Conservation (phyloP, 2,888 invertebrate genomes). For the Drosophila pseudotalamancana region DNA sequence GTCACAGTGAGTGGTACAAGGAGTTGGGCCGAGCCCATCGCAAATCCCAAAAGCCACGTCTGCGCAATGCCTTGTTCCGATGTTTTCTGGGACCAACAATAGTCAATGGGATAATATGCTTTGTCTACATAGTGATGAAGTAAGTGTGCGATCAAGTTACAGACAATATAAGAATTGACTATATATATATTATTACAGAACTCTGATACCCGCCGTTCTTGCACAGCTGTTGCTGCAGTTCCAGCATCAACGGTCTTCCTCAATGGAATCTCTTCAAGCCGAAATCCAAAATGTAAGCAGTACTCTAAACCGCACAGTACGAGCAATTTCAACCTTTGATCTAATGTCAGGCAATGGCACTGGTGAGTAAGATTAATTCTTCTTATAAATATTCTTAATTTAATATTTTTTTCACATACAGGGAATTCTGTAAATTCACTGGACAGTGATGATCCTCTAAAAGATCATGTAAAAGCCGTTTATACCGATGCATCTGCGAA, state of each 20-base stretch:
- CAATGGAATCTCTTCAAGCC: background rate
- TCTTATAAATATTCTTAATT: background rate
- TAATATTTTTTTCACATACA: background rate
- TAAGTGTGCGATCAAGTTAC: conserved; percentile 42
- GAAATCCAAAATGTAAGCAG: conserved; percentile 13
- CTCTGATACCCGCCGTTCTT: conserved; percentile 82
- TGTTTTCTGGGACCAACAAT: conserved; percentile 89
- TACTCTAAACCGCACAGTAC: conserved; percentile 55
- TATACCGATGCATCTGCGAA: conserved; percentile 13
- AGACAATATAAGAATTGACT: background rate
- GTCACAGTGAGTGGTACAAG: conserved; percentile 88
- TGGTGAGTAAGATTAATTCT: background rate
- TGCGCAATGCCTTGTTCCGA: conserved; percentile 87
- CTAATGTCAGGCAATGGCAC: conserved; percentile 6
- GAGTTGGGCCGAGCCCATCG: conserved; percentile 86
- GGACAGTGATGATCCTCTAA: conserved; percentile 24
- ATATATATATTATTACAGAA: conserved; percentile 61
- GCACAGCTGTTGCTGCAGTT: conserved; percentile 83
- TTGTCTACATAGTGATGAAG: conserved; percentile 84
- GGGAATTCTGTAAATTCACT: conserved; percentile 48
- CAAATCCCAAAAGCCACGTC: conserved; percentile 86
- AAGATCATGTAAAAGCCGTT: conserved; percentile 27
- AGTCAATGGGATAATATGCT: conserved; percentile 87
- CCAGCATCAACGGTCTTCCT: conserved; percentile 50
- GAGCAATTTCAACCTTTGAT: conserved; percentile 43